Conservation (phyloP, 2,797 vertebrate genomes). For the Tamandua tetradactyla region DNA sequence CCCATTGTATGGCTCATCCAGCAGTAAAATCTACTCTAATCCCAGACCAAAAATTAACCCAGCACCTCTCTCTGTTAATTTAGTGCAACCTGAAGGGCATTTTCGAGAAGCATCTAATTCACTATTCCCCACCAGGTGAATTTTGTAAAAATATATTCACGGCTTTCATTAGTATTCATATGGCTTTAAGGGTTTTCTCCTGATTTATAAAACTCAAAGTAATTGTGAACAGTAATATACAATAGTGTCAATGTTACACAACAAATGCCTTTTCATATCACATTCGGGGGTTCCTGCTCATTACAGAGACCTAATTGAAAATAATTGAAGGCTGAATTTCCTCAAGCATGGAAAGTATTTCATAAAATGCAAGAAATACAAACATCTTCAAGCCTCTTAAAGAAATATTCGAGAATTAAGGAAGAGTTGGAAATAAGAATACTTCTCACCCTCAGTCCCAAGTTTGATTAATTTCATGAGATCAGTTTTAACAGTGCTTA, state of each 20-base stretch:
- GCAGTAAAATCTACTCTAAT: rapidly evolving
- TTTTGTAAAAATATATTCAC: background rate
- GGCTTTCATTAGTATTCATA: constrained; percentile 60
- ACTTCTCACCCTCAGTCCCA: background rate
- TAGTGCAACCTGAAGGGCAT: background rate
- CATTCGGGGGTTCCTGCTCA: constrained; percentile 74
- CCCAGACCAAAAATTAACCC: background rate
- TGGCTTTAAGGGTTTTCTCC: constrained; percentile 70
- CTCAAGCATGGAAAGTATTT: constrained; percentile 76
- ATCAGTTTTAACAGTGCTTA: constrained; percentile 68
- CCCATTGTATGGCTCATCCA: no score
- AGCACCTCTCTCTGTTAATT: background rate
- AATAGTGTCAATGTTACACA: constrained; percentile 70
- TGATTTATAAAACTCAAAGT: constrained; percentile 78
- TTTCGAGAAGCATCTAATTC: background rate
- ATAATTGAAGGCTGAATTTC: constrained; percentile 80
- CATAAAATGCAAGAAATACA: constrained; percentile 77
- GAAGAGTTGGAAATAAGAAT: constrained; percentile 52
- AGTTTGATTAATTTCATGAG: constrained; percentile 70
- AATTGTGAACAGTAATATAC: constrained; percentile 73
- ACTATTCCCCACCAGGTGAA: constrained; percentile 21
- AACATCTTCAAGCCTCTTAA: constrained; percentile 77
- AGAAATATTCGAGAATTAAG: constrained; percentile 76
- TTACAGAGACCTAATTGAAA: constrained; percentile 79
- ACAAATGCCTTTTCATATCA: constrained; percentile 69